Evolutionary conservation across 2,888 invertebrate genomes (phyloP).

Genomic region (Smittia aterrima): DNA sequence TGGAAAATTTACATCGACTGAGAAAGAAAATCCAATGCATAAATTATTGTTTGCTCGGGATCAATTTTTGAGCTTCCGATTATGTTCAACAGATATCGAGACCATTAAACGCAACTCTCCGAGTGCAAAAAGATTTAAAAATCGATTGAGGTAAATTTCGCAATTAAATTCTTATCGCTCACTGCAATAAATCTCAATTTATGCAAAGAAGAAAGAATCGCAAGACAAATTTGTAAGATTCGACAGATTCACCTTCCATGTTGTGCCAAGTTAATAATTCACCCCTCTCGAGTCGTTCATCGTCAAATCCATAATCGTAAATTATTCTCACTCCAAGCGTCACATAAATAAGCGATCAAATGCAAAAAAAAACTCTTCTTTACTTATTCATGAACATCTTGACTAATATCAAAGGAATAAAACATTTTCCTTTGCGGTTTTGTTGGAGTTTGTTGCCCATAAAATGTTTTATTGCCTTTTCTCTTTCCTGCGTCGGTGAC

Average conservation of each 20-base stretch:
- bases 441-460: slow-evolving; percentile 10
- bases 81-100: background rate
- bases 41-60: slow-evolving; percentile 25
- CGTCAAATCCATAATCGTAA: slow-evolving; percentile 39
- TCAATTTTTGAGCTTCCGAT: slow-evolving; percentile 1
- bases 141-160: background rate
- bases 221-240: background rate
- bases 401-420: slow-evolving; percentile 36
- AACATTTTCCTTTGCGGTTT: slow-evolving; percentile 1
- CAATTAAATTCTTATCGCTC: background rate
- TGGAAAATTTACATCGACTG: slow-evolving; percentile 22
- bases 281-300: slow-evolving; percentile 31
- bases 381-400: slow-evolving; percentile 40
- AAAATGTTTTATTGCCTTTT: slow-evolving; percentile 36
- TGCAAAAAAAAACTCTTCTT: slow-evolving; percentile 36
- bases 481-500: background rate
- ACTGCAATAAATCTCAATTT: slow-evolving; percentile 1
- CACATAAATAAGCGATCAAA: slow-evolving; percentile 40
- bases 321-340: slow-evolving; percentile 33
- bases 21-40: slow-evolving; percentile 28
- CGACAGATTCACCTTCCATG: background rate
- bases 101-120: background rate
- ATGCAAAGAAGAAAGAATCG: background rate
- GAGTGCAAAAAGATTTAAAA: background rate
- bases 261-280: slow-evolving; percentile 37